Conservation (phyloP, 1,140 invertebrate species). For the Branchinecta lindahli region DNA sequence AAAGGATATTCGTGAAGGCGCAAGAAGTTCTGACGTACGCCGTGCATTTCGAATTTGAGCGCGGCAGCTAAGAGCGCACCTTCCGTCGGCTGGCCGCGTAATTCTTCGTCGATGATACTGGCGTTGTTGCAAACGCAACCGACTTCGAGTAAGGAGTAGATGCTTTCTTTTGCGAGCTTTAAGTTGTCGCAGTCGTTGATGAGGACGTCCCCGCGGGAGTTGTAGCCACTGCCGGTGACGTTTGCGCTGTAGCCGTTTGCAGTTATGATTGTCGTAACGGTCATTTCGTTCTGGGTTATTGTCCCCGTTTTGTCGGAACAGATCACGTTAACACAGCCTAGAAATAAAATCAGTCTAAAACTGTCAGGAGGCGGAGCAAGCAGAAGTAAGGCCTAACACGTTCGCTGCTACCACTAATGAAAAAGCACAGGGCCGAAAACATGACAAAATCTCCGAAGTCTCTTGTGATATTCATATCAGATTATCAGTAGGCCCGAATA, state of each 20-base stretch:
- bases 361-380: background rate
- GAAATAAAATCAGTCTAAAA: conserved; percentile 19
- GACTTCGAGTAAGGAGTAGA: conserved; percentile 37
- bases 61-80: conserved; percentile 81
- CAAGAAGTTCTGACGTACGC: conserved; percentile 59
- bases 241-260: conserved; percentile 83
- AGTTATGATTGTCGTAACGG: conserved; percentile 80
- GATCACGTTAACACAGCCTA: conserved; percentile 91
- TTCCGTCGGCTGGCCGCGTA: conserved; percentile 93
- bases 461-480: too few species aligned
- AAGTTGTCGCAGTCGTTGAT: background rate
- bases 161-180: conserved; percentile 1
- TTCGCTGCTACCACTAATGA: too few species aligned
- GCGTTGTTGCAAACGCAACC: conserved; percentile 95
- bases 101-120: conserved; percentile 56
- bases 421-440: too few species aligned
- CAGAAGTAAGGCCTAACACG: too few species aligned
- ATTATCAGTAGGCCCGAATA: too few species aligned
- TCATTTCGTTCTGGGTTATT: conserved; percentile 98
- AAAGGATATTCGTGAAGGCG: conserved; percentile 92
- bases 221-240: conserved; percentile 78
- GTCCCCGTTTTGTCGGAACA: conserved; percentile 99
- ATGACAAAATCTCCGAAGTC: too few species aligned
- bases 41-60: conserved; percentile 79
- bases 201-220: conserved; percentile 63